Evolutionary conservation across 30 jellyfish, hydroid and myxozoan genomes (phyloP), one percentile per base, ranked within the genome.

Genomic region (Pseudorhiza aurosa): DNA sequence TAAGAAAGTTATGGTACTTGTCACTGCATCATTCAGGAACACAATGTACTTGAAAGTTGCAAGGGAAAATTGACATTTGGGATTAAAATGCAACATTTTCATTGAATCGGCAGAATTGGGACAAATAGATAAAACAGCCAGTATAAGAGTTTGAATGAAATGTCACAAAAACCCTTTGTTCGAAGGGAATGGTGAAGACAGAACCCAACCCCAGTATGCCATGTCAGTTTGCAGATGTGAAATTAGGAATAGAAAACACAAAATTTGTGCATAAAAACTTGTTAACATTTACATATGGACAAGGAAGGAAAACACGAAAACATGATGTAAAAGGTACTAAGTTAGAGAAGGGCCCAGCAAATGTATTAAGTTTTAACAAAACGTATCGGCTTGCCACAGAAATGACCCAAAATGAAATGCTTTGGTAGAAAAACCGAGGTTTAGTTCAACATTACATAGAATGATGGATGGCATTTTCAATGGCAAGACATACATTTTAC

Each of bases 231-330:
- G n/a, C n/a, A n/a, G n/a, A 17, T 42, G 56, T 17, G 56, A 42
- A 42, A 42, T 17, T 9, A 42, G 56, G 14, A n/a, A n/a, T n/a
- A 49, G n/a, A 49, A 49, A 49, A 26, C 22, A 2, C 63, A 42
- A 49, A 26, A 49, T 65, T 60, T 45, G 46, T 78, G 63, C 82
- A 78, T 78, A 78, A 78, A 78, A 78, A 78, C 90, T 45, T 78
- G 59, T 42, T 29, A 78, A 63, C 90, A 78, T 78, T 60, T 78
- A 78, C 83, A 78, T 78, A 78, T 78, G 30, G 82, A 78, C 90
- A 78, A 60, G 40, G 62, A 30, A 29, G 70, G 9, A 56, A 39
- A 7, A 39, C 12, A 12, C 50, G 50, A 5, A 39, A 39, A 39
- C 50, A 39, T 5, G 50, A 5, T 39, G 7, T 39, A 5, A 12